A percentile compares a stretch with the other conserved stretches of the same genome.
Conservation (phyloP, 2,797 vertebrate genomes). For the Serranus cabrilla region DNA sequence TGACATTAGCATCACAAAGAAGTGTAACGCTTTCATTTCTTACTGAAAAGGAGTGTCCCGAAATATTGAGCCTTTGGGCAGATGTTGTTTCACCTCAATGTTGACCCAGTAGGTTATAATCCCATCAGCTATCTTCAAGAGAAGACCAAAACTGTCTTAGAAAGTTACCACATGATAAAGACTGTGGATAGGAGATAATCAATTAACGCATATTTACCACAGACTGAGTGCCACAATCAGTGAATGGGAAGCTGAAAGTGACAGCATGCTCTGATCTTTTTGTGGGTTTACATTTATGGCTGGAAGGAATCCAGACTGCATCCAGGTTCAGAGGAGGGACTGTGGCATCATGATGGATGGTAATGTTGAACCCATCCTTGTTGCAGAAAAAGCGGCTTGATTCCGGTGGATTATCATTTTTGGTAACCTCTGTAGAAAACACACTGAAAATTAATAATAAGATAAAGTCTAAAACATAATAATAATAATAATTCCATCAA, state of each 20-base stretch:
- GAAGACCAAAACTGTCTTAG: background rate
- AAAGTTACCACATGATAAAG: background rate
- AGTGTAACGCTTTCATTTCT: conserved; percentile 3
- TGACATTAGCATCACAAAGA: background rate
- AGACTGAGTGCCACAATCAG: conserved; percentile 61
- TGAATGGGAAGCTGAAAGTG: conserved; percentile 69
- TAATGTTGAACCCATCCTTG: conserved; percentile 67
- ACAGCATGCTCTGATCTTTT: conserved; percentile 43
- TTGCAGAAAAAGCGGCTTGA: conserved; percentile 42
- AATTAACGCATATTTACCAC: conserved; percentile 42
- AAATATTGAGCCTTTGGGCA: conserved; percentile 39
- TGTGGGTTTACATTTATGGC: conserved; percentile 50
- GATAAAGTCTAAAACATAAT: background rate
- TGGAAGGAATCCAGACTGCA: conserved; percentile 54
- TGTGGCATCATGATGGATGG: conserved; percentile 54
- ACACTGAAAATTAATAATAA: background rate
- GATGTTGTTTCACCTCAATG: conserved; percentile 46
- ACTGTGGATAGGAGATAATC: background rate
- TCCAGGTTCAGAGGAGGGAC: conserved; percentile 62
- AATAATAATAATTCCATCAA: background rate
- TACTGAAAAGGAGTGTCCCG: conserved; percentile 65
- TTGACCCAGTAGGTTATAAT: conserved; percentile 68
- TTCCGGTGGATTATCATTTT: background rate
- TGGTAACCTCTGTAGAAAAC: conserved; percentile 43
- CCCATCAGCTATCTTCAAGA: conserved; percentile 57